Conservation (phyloP, 2,797 vertebrate genomes). For the Anolis apletophallus region DNA sequence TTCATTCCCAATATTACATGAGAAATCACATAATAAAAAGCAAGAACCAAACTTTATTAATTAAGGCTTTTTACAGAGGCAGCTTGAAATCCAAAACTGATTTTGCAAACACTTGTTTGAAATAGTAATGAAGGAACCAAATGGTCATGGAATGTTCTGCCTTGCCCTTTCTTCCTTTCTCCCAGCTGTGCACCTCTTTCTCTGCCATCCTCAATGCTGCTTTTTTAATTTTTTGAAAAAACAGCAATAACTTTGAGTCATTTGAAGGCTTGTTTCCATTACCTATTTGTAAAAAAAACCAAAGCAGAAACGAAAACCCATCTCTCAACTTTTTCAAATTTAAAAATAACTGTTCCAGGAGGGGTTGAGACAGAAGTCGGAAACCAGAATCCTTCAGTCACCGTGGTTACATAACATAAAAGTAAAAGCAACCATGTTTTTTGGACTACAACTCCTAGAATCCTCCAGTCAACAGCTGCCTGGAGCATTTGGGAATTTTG, state of each 20-base stretch:
- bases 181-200: neutral
- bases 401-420: no score
- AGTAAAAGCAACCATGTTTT: no score
- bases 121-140: neutral
- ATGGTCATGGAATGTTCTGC: neutral
- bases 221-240: neutral
- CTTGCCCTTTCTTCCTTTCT: neutral
- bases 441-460: no score
- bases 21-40: neutral
- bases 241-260: neutral
- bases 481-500: no score
- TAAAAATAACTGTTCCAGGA: neutral
- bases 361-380: neutral
- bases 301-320: neutral
- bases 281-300: neutral
- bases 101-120: neutral
- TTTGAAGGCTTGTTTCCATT: neutral
- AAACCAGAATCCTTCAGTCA: no score
- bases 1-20: neutral
- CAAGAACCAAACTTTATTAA: neutral
- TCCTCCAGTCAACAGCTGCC: no score
- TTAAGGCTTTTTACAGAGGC: neutral
- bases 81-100: neutral
- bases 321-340: neutral
- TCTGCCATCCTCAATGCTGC: no score